A percentile compares a stretch with the other conserved stretches of the same genome.
Conservation (phyloP, 2,797 vertebrate species). For the Macroramphosus scolopax region DNA sequence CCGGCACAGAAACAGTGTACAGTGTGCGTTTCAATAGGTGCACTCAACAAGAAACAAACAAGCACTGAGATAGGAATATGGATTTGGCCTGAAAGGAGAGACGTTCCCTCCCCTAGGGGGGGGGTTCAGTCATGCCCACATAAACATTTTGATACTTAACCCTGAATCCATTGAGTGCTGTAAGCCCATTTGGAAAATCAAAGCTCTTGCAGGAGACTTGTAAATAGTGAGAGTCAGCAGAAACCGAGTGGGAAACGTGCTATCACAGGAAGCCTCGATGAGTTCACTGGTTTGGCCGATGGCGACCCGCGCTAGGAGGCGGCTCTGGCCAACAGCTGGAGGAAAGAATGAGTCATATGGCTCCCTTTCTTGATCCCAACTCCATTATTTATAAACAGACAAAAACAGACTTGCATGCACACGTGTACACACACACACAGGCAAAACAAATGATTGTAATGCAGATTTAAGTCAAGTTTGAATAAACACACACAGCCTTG, state of each 20-base stretch:
- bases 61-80: too few relatives aligned
- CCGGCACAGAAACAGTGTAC: background rate
- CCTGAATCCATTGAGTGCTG: slow-evolving; percentile 33
- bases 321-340: slow-evolving; percentile 63
- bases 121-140: slow-evolving; percentile 22
- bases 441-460: slow-evolving; percentile 5
- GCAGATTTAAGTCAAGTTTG: slow-evolving; percentile 8
- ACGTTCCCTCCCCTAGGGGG: too few relatives aligned
- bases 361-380: slow-evolving; percentile 19
- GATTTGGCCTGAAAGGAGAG: slow-evolving; percentile 20
- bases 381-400: slow-evolving; percentile 59
- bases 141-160: slow-evolving; percentile 31
- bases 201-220: slow-evolving; percentile 29
- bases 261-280: slow-evolving; percentile 57
- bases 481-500: slow-evolving; percentile 1
- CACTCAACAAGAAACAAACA: slow-evolving; percentile 20
- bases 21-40: slow-evolving; percentile 8
- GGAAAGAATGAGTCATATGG: slow-evolving; percentile 72
- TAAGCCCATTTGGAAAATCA: slow-evolving; percentile 42
- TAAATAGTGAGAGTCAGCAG: slow-evolving; percentile 58
- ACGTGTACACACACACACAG: slow-evolving; percentile 4
- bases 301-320: slow-evolving; percentile 39
- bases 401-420: slow-evolving; percentile 1
- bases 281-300: slow-evolving; percentile 43
- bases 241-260: slow-evolving; percentile 48